These are phyloP conservation scores for Trichogramma pretiosum DNA, from an alignment of 1,140 invertebrate genomes.

Conservation along the genomic window DNA sequence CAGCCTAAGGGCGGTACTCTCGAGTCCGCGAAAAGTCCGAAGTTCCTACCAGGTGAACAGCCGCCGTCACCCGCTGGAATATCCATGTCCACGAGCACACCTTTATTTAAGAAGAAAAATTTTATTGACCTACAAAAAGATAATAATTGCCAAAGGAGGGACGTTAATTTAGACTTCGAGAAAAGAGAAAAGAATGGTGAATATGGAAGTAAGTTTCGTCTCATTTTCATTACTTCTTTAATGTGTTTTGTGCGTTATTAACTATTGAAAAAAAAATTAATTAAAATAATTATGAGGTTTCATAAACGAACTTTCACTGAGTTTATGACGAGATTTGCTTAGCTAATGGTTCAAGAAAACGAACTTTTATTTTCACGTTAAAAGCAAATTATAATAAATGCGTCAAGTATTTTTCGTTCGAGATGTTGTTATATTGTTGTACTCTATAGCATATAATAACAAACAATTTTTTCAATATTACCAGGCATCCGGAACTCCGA, in stretches of 20 bases:
- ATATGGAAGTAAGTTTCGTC: neutral
- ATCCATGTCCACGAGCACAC: slow-evolving; percentile 46
- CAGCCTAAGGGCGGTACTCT: slow-evolving; percentile 38
- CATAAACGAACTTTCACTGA: too few species aligned
- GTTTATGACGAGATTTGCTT: too few species aligned
- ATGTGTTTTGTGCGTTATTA: neutral
- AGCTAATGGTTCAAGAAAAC: too few species aligned
- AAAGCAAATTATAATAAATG: too few species aligned
- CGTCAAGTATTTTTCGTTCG: too few species aligned
- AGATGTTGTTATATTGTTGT: too few species aligned
- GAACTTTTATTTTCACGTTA: too few species aligned
- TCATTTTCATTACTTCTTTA: slow-evolving; percentile 1
- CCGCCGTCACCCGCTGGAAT: slow-evolving; percentile 33
- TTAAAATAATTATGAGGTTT: too few species aligned
- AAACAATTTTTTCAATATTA: slow-evolving; percentile 9
- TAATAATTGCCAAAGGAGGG: neutral
- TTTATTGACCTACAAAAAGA: slow-evolving; percentile 39
- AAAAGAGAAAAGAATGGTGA: slow-evolving; percentile 37
- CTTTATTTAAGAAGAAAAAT: slow-evolving; percentile 49
- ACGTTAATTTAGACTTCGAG: slow-evolving; percentile 30
- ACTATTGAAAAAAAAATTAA: slow-evolving; percentile 2
- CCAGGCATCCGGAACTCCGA: slow-evolving; percentile 16
- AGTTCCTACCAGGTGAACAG: slow-evolving; percentile 27
- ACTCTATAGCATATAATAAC: too few species aligned
- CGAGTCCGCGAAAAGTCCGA: slow-evolving; percentile 37